A percentile compares a stretch with the other conserved stretches of the same genome.
These are phyloP conservation scores for Semotilus atromaculatus DNA, from an alignment of 2,797 vertebrate genomes.

Conservation along the genomic window DNA sequence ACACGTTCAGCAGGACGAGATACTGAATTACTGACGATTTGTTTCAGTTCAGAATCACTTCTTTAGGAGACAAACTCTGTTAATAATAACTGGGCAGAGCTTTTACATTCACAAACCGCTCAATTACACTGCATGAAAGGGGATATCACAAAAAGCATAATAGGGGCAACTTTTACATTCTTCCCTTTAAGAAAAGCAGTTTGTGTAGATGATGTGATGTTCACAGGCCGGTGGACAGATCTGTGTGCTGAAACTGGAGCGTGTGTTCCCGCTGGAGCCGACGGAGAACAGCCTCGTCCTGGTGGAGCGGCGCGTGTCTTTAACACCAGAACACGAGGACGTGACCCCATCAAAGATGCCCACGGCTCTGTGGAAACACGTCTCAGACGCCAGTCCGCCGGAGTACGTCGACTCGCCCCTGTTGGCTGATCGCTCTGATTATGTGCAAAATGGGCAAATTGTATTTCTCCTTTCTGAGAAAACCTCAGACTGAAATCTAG, in stretches of 20 bases:
- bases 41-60: not conserved
- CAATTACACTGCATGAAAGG: no score
- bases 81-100: no score
- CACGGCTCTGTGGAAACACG: not conserved
- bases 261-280: slow-evolving; percentile 53
- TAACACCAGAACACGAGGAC: not conserved
- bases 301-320: not conserved
- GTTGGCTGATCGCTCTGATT: not conserved
- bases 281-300: slow-evolving; percentile 48
- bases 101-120: no score
- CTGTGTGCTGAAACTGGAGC: slow-evolving; percentile 59
- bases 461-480: not conserved
- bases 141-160: not conserved
- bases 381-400: not conserved
- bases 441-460: not conserved
- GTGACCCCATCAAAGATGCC: not conserved
- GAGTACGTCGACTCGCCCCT: slow-evolving; percentile 29
- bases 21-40: not conserved
- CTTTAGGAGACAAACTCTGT: no score
- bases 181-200: not conserved
- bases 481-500: not conserved
- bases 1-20: not conserved
- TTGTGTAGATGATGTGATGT: not conserved
- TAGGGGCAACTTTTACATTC: not conserved
- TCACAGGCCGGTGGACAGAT: not conserved